phyloP scores from a whole-genome alignment of 2,888 invertebrate genomes.

The Rhagonycha fulva region DNA sequence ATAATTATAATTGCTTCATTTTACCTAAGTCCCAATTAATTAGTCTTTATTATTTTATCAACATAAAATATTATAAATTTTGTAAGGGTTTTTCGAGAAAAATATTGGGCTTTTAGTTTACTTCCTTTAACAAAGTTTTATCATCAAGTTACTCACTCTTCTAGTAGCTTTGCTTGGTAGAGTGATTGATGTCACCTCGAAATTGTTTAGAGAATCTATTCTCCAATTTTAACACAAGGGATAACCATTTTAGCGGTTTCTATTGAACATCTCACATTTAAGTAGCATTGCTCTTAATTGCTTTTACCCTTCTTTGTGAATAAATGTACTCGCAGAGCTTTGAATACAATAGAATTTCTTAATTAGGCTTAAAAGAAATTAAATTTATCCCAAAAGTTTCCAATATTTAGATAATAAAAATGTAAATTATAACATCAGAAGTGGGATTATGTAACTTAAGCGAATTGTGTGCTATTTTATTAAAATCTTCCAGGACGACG shows the following conservation, averaged over 20 bases:
- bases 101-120: neutral
- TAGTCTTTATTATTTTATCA: neutral
- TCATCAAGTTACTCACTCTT: slow-evolving; percentile 6
- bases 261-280: slow-evolving; percentile 12
- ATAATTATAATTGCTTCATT: neutral
- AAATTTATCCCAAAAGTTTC: neutral
- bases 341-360: neutral
- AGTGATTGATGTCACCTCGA: slow-evolving; percentile 20
- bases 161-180: slow-evolving; percentile 5
- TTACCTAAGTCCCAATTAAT: neutral
- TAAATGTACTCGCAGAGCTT: neutral
- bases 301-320: slow-evolving; percentile 1
- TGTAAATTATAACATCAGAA: too few relatives aligned
- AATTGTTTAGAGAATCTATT: slow-evolving; percentile 18
- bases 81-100: neutral
- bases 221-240: slow-evolving; percentile 18
- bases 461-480: too few relatives aligned
- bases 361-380: neutral
- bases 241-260: slow-evolving; percentile 15
- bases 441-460: too few relatives aligned
- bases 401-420: too few relatives aligned
- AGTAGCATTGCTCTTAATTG: slow-evolving; percentile 3
- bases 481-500: neutral
- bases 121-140: slow-evolving; percentile 10
- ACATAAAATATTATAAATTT: neutral